A percentile compares a stretch with the other conserved stretches of the same genome.
Evolutionary conservation across 2,113 vertebrate genomes (phyloP).

Genomic region (Ptyas mucosa): DNA sequence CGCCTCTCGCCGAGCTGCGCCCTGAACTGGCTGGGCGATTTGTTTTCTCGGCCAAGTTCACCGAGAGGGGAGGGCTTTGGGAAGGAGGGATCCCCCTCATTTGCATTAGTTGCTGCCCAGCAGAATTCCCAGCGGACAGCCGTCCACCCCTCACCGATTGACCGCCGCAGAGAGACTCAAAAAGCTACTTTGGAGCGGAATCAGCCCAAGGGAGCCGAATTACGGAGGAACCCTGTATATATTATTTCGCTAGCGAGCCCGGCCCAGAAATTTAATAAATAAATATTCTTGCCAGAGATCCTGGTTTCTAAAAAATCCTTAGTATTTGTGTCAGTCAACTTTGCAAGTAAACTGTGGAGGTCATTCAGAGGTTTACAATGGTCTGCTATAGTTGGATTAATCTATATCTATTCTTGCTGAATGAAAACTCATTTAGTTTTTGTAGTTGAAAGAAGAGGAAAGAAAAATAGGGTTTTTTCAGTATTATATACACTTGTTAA

Average conservation of each 20-base stretch:
- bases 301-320: neutral
- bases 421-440: neutral
- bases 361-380: neutral
- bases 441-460: neutral
- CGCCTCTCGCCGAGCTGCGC: too few species aligned
- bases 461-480: neutral
- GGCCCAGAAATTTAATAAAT: neutral
- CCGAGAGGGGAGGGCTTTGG: neutral
- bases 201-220: neutral
- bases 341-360: neutral
- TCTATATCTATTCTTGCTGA: neutral
- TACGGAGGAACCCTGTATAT: neutral
- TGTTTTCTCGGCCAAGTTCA: neutral
- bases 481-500: neutral
- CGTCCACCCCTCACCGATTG: too few species aligned
- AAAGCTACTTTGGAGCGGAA: neutral
- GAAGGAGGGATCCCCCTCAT: neutral
- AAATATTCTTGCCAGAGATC: neutral
- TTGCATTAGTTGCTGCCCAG: neutral
- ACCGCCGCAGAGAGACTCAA: neutral
- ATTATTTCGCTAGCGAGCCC: neutral
- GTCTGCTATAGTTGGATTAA: neutral
- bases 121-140: too few species aligned
- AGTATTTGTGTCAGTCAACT: neutral
- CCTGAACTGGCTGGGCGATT: neutral